Conservation (phyloP, 2,113 vertebrate species). For the Perca flavescens region DNA sequence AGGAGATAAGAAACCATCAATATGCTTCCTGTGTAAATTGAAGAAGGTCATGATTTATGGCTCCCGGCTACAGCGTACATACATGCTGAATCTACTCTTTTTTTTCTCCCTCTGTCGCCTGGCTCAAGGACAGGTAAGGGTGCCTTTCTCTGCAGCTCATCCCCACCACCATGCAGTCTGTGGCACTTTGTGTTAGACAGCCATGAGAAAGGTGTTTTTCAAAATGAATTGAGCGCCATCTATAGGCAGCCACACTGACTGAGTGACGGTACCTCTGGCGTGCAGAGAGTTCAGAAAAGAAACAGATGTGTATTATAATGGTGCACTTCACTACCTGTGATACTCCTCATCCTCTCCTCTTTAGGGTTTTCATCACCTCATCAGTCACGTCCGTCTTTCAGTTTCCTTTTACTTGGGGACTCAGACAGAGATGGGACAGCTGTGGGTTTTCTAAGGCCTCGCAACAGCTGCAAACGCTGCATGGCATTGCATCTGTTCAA, state of each 20-base stretch:
- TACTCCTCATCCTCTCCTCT: conserved; percentile 39
- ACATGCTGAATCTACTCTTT: conserved; percentile 83
- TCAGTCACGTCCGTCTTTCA: conserved; percentile 59
- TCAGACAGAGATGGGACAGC: conserved; percentile 66
- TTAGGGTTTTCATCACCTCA: conserved; percentile 54
- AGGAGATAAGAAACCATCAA: conserved; percentile 81
- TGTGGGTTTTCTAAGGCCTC: conserved; percentile 67
- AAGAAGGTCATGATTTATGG: conserved; percentile 83
- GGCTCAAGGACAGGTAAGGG: conserved; percentile 84
- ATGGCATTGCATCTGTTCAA: conserved; percentile 73
- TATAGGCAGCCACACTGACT: conserved; percentile 51
- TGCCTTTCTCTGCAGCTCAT: conserved; percentile 75
- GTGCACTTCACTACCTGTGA: conserved; percentile 44
- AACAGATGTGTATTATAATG: conserved; percentile 7
- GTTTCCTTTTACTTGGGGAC: conserved; percentile 50
- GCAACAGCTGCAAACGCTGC: conserved; percentile 76
- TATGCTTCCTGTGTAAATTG: conserved; percentile 81
- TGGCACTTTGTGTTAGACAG: conserved; percentile 75
- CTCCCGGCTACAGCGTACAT: conserved; percentile 62
- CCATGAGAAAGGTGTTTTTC: conserved; percentile 38
- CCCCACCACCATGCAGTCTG: conserved; percentile 57
- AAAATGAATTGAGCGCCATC: conserved; percentile 79
- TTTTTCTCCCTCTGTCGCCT: conserved; percentile 49
- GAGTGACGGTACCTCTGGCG: background rate
- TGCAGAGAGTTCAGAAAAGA: background rate